Evolutionary conservation across 2,113 vertebrate genomes (phyloP), one percentile per base, ranked within the genome.

Genomic region (Phyllostomus discolor): DNA sequence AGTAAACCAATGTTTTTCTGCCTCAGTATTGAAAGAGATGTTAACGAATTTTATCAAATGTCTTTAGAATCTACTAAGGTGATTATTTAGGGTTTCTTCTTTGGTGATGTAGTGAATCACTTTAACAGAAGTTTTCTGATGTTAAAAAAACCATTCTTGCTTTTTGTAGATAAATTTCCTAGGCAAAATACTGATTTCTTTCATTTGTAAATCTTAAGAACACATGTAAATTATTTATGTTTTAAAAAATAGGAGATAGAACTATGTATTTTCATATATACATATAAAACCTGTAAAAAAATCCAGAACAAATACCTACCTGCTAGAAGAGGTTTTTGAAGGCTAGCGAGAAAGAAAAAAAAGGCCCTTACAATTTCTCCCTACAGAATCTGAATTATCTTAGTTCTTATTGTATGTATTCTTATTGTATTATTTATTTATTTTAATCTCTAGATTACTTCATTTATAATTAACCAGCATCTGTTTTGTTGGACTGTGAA

Each of bases 191-290:
- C 10, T 48, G 54, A 62, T 41, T 89, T 22, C 28, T 64, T 82
- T 91, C 28, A 73, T 79, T 80, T 93, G 10, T 16, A 95, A 91
- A 85, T 79, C 20, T 64, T 84, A 11, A 62, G n/a, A 94, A 90
- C 54, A 90, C 7, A 54, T 48, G 67, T 1, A 93, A 92, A 52
- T 0, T 19, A 83, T 54, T 64, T 83, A 46, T 48, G 14, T 87
- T 38, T 38, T 75, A 78, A 90, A 57, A 72, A 76, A 10, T 20
- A 69, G 41, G 24, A 95, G 15, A 46, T 5, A 64, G 26, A 88
- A 64, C 11, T 67, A 80, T 35, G 16, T 64, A 79, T 85, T 92
- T 83, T 28, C 75, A 70, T 46, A 80, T 52, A n/a, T 54, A 38
- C 15, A 82, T 59, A 70, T 54, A 38, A 64, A 38, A 24, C 43